Percentiles rank a stretch among this genome's conserved stretches.
These are phyloP conservation scores for Callorhinus ursinus DNA, from an alignment of 2,113 vertebrate genomes.

Conservation along the genomic window DNA sequence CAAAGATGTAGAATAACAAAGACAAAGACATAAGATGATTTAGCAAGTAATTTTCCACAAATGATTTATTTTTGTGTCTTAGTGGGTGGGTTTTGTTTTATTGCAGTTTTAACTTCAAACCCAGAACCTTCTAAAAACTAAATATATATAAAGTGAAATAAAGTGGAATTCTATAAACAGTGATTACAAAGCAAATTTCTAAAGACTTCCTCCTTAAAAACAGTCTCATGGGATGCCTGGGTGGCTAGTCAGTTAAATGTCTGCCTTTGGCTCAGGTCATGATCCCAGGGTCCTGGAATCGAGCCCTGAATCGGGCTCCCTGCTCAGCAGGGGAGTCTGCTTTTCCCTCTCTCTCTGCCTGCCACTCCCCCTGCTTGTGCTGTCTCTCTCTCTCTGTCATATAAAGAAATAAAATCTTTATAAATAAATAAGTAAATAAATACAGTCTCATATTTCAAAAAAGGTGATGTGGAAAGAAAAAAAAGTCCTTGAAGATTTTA, in stretches of 20 bases:
- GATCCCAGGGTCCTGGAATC: no score
- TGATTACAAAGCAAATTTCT: not conserved
- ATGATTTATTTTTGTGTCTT: not conserved
- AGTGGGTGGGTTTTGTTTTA: not conserved
- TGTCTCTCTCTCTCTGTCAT: no score
- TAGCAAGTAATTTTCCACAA: conserved; percentile 21
- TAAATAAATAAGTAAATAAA: no score
- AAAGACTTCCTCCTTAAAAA: conserved; percentile 27
- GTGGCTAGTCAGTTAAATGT: no score
- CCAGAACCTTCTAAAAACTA: not conserved
- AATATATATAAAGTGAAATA: not conserved
- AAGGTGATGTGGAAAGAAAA: not conserved
- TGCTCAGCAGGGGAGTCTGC: no score
- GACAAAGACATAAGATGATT: not conserved
- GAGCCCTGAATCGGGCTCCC: no score
- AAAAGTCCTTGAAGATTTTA: conserved; percentile 2
- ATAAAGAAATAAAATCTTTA: no score
- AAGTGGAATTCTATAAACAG: not conserved
- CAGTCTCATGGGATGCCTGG: not conserved
- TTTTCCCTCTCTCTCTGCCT: no score
- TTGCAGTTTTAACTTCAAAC: not conserved
- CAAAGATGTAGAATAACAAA: not conserved
- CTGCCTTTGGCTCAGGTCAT: no score
- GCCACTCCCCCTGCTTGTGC: no score
- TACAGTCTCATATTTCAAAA: not conserved